Evolutionary conservation across 2,888 invertebrate genomes (phyloP), one percentile per base, ranked within the genome.

Genomic region (Gerris lacustris): DNA sequence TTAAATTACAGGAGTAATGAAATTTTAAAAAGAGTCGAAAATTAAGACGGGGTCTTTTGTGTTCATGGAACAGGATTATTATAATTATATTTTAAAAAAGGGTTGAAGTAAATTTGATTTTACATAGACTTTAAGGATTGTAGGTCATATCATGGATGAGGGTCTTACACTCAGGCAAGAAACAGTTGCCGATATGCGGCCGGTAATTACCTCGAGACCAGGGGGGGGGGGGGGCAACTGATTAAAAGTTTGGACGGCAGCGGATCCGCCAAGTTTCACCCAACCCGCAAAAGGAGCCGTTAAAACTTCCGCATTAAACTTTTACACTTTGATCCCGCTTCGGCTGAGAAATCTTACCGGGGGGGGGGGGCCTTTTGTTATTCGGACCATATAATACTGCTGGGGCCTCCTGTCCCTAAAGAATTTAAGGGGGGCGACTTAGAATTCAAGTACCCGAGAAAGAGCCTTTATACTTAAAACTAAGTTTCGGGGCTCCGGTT

Each of bases 261-360:
- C 9, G 55, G 15, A 11, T 55, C 55, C 55, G 55, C 55, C 9
- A 55, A 55, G 11, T 55, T 55, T 55, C 15, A 4, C 2, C 31
- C 4, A 31, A 31, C 15, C 55, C 55, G 55, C 55, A 55, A 55
- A 55, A 55, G 2, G 55, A 11, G 9, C 55, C 55, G 55, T 55
- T 55, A 55, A 55, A 55, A 55, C 55, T 55, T 55, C 55, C 55
- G 15, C 55, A 55, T 55, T 55, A 55, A 55, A 55, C 55, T 55
- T 55, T 55, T 55, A 55, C 55, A 55, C 55, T 55, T 55, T 55
- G 55, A 55, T 55, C 55, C 55, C 15, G 55, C 15, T 55, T 31
- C 31, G 31, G 31, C 1, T 31, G 31, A 31, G 31, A 31, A 31
- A 31, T 31, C 31, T 31, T 31, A 31, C n/a, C n/a, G n/a, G 31